Evolutionary conservation across 1,140 invertebrate genomes (phyloP).

Genomic region (Pygmarrhopalites habei): DNA sequence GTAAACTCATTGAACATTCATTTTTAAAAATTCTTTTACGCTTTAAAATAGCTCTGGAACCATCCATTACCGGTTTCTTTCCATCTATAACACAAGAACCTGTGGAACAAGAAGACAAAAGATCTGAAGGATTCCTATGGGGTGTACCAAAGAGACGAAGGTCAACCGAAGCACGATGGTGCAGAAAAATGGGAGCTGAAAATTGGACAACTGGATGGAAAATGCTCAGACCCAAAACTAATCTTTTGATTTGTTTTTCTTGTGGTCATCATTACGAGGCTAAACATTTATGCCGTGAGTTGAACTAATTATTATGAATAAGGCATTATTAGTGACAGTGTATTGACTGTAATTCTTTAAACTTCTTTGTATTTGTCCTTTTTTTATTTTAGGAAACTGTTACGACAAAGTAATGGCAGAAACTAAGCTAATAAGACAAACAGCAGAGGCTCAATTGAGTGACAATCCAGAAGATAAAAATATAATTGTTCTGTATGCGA

Average conservation of each 20-base stretch:
- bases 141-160: constrained; percentile 71
- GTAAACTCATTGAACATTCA: neutral
- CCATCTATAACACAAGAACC: neutral
- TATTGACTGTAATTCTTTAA: neutral
- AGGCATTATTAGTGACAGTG: too few species aligned
- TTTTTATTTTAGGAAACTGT: constrained; percentile 56
- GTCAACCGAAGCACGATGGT: constrained; percentile 62
- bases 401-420: constrained; percentile 71
- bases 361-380: too few species aligned
- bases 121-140: constrained; percentile 62
- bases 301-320: too few species aligned
- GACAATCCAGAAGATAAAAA: constrained; percentile 69
- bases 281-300: constrained; percentile 68
- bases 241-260: constrained; percentile 62
- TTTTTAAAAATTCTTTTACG: neutral
- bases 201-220: constrained; percentile 61
- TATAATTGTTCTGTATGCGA: constrained; percentile 73
- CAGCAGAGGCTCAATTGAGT: constrained; percentile 61
- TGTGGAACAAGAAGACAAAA: constrained; percentile 10
- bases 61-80: neutral
- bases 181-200: constrained; percentile 60
- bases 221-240: constrained; percentile 59
- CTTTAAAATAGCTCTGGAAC: neutral
- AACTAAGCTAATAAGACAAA: constrained; percentile 66
- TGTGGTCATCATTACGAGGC: constrained; percentile 76